phyloP scores from a whole-genome alignment of 2,888 invertebrate genomes.

The Scaptomyza polygonia region DNA sequence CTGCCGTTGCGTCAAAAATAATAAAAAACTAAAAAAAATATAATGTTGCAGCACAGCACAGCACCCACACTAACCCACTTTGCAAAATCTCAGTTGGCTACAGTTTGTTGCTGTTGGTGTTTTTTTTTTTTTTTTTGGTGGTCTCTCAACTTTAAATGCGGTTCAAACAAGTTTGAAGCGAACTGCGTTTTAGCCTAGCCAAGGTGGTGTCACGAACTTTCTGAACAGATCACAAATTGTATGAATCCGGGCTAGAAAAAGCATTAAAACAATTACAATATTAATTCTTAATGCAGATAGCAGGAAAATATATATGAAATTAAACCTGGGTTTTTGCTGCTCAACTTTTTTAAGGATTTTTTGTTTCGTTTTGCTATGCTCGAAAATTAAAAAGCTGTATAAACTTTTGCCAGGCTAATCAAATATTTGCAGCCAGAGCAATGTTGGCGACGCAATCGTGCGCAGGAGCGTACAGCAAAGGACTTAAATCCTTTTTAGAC shows the following conservation, averaged over 20 bases:
- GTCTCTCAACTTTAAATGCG: slow-evolving; percentile 41
- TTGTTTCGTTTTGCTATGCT: slow-evolving; percentile 16
- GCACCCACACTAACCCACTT: slow-evolving; percentile 2
- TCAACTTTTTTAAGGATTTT: slow-evolving; percentile 13
- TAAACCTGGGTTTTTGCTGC: slow-evolving; percentile 10
- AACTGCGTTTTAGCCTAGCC: slow-evolving; percentile 4
- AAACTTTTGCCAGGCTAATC: slow-evolving; percentile 70
- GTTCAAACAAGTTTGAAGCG: slow-evolving; percentile 41
- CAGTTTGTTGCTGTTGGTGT: slow-evolving; percentile 28
- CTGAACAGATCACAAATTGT: slow-evolving; percentile 11
- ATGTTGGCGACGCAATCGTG: slow-evolving; percentile 59
- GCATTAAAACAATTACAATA: slow-evolving; percentile 55
- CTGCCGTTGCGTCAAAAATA: slow-evolving; percentile 2
- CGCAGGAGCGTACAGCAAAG: slow-evolving; percentile 58
- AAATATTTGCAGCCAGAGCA: slow-evolving; percentile 73
- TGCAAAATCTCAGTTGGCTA: slow-evolving; percentile 49
- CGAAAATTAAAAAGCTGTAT: slow-evolving; percentile 63
- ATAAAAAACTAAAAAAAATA: slow-evolving; percentile 31
- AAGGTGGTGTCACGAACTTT: slow-evolving; percentile 36
- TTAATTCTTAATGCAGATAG: slow-evolving; percentile 32
- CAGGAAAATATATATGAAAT: slow-evolving; percentile 17
- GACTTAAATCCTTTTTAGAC: slow-evolving; percentile 77
- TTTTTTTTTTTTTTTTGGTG: slow-evolving; percentile 11
- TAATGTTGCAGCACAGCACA: slow-evolving; percentile 37
- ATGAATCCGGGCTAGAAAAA: background rate